A percentile compares a stretch with the other conserved stretches of the same genome.
Evolutionary conservation across 2,888 invertebrate species (phyloP).

Genomic region (Drosophila pegasa): DNA sequence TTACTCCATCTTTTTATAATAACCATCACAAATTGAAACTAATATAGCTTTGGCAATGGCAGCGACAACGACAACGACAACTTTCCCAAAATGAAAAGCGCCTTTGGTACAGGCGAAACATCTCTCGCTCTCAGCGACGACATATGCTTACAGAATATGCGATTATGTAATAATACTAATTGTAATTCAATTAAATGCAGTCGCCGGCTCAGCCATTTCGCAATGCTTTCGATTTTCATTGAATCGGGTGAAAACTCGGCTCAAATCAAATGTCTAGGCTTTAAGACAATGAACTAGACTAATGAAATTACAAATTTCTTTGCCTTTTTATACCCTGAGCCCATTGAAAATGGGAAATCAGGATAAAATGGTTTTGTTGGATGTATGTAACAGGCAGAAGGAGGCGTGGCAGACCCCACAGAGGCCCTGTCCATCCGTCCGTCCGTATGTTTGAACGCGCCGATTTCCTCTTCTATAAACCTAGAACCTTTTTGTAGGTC

Average conservation of each 20-base stretch:
- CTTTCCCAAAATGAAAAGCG: slow-evolving; percentile 76
- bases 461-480: too few relatives aligned
- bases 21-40: slow-evolving; percentile 71
- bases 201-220: slow-evolving; percentile 59
- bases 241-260: slow-evolving; percentile 43
- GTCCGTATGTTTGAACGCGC: too few relatives aligned
- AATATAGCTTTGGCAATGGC: slow-evolving; percentile 52
- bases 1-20: slow-evolving; percentile 70
- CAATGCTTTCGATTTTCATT: slow-evolving; percentile 72
- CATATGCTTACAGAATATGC: slow-evolving; percentile 47
- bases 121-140: not conserved
- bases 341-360: too few relatives aligned
- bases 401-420: too few relatives aligned
- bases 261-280: not conserved
- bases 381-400: too few relatives aligned
- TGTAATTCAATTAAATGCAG: slow-evolving; percentile 64
- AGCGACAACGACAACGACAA: slow-evolving; percentile 31
- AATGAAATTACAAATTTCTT: too few relatives aligned
- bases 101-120: slow-evolving; percentile 29
- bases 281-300: not conserved
- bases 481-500: too few relatives aligned
- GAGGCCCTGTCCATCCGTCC: too few relatives aligned
- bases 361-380: too few relatives aligned
- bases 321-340: too few relatives aligned
- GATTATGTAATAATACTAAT: slow-evolving; percentile 64